A percentile compares a stretch with the other conserved stretches of the same genome.
Evolutionary conservation across 2,113 vertebrate genomes (phyloP).

Genomic region (Lophotis ruficrista): DNA sequence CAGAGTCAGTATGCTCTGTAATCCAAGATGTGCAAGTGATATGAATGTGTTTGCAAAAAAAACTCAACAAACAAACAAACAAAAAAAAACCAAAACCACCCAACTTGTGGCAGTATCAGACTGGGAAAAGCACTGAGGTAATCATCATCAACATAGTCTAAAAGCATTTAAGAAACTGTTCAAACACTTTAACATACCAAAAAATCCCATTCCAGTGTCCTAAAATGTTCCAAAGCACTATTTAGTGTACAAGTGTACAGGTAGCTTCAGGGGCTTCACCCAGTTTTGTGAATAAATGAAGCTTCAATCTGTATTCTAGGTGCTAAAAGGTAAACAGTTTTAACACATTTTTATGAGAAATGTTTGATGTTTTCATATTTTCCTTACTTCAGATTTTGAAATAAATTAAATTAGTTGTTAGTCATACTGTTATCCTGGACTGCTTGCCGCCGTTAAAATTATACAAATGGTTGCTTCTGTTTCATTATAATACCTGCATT

Average conservation of each 20-base stretch:
- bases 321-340: neutral
- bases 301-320: neutral
- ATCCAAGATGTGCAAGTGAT: neutral
- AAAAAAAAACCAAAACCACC: no score
- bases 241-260: neutral
- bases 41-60: neutral
- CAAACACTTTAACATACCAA: neutral
- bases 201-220: neutral
- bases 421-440: neutral
- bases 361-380: neutral
- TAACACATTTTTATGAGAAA: neutral
- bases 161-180: neutral
- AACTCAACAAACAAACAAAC: no score
- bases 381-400: neutral
- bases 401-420: neutral
- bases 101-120: neutral
- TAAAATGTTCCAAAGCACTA: neutral
- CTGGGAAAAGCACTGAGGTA: neutral
- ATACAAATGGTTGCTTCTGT: neutral
- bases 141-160: neutral
- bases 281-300: neutral
- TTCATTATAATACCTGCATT: conserved; percentile 7
- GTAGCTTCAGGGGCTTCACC: neutral
- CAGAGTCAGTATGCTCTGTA: neutral
- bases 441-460: neutral